Base-by-base conservation (phyloP, 2,113 vertebrate genomes). In the Hymenochirus boettgeri region DNA sequence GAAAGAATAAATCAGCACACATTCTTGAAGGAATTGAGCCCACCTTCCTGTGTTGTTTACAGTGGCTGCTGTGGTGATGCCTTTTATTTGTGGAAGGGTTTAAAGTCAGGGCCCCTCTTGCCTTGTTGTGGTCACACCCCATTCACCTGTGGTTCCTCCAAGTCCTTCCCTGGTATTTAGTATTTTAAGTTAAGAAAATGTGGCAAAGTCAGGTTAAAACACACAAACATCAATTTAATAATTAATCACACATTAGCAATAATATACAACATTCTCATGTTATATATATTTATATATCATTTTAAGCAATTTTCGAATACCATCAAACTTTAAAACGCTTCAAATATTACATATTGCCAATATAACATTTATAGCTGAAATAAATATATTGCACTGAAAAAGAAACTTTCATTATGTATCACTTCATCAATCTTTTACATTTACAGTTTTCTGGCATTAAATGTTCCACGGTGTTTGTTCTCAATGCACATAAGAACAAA, bases 321-420 rank as follows among this genome's bases (percentile, higher is more conserved):
- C 83, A 88, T 83, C 89, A 87, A 65, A 71, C 62, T 63, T 84
- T 80, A 45, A 60, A 88, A 92, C 89, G 89, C 80, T 85, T 88
- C 84, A 84, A 87, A 92, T 91, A 87, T 87, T 89, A 94, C 89
- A 94, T 91, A 89, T 78, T 77, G 80, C 90, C 76, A 91, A 90
- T 86, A 85, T 81, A 86, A 92, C 89, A 93, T 90, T 89, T 89
- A 88, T 88, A 92, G 87, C 91, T 87, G 89, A 95, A 98, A 97
- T 98, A 99, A 99, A 99, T 99, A 99, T 99, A 98, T 99, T 99
- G 96, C 94, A 99, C 96, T 93, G 89, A 86, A 94, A 95, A 94
- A 88, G 82, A 88, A 87, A 89, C 61, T 85, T 79, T 76, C 69
- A 35, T 85, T 82, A 76, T 76, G 80, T 86, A 83, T 85, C 78